These are phyloP conservation scores for Dromococcyx pavoninus DNA, from an alignment of 2,797 vertebrate genomes.

Conservation along the genomic window DNA sequence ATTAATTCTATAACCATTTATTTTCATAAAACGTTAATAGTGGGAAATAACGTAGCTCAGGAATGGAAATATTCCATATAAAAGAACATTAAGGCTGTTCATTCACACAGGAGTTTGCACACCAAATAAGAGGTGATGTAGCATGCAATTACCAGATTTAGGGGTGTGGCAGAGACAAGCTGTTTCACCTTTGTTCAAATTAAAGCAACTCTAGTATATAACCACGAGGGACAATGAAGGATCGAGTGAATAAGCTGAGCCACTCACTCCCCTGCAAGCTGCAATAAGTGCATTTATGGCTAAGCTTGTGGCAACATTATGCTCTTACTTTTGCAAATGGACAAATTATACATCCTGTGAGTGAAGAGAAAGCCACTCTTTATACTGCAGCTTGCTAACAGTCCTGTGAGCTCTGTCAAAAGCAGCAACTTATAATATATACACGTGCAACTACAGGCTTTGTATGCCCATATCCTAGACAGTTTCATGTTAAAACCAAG, in stretches of 20 bases:
- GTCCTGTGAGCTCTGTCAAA: not conserved
- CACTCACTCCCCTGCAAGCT: constrained; percentile 38
- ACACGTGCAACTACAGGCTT: not conserved
- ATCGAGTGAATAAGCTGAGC: not conserved
- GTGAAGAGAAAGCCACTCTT: not conserved
- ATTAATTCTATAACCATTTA: constrained; percentile 55
- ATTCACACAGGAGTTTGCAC: constrained; percentile 51
- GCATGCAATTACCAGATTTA: constrained; percentile 66
- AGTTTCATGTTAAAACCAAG: not conserved
- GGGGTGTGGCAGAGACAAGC: constrained; percentile 47
- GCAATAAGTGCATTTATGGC: constrained; percentile 27
- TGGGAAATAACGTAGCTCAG: constrained; percentile 30
- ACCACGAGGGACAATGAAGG: constrained; percentile 32
- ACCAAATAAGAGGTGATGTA: constrained; percentile 55
- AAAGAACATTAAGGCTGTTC: constrained; percentile 26
- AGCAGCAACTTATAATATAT: not conserved
- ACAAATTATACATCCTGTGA: constrained; percentile 33
- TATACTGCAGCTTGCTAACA: not conserved
- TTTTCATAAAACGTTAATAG: constrained; percentile 58
- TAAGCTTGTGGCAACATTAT: not conserved
- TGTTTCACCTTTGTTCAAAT: constrained; percentile 38
- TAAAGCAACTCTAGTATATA: constrained; percentile 3
- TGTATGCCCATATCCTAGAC: not conserved
- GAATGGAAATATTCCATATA: constrained; percentile 46
- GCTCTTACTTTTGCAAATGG: constrained; percentile 42